These are phyloP conservation scores for Bellardia pandia DNA, from an alignment of 2,888 invertebrate genomes.

Conservation along the genomic window DNA sequence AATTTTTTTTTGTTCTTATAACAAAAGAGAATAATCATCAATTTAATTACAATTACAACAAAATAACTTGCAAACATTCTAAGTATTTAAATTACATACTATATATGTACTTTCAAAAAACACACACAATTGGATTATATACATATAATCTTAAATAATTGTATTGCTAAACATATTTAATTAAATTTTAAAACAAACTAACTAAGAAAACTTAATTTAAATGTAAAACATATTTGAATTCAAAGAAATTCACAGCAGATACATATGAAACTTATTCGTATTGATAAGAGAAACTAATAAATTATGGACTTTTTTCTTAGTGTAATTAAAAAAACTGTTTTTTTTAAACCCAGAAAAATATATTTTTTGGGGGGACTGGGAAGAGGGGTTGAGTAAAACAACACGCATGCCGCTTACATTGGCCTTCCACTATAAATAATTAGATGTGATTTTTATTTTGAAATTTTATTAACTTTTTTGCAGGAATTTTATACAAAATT, in stretches of 20 bases:
- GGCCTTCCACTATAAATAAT: too few relatives aligned
- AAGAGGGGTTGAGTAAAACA: too few relatives aligned
- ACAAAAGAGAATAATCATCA: slow-evolving; percentile 39
- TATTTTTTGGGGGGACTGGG: not conserved
- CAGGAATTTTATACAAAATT: too few relatives aligned
- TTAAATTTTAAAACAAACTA: not conserved
- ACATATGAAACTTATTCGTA: not conserved
- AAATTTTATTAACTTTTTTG: too few relatives aligned
- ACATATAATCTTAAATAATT: not conserved
- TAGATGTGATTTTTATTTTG: too few relatives aligned
- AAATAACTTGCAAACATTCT: slow-evolving; percentile 30
- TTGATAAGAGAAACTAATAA: not conserved
- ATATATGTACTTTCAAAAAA: not conserved
- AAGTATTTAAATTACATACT: slow-evolving; percentile 14
- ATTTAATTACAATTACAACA: slow-evolving; percentile 5
- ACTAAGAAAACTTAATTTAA: not conserved
- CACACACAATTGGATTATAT: slow-evolving; percentile 11
- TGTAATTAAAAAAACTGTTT: slow-evolving; percentile 5
- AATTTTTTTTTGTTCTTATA: not conserved
- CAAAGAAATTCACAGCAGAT: slow-evolving; percentile 10
- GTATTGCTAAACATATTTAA: not conserved
- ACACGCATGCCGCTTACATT: too few relatives aligned
- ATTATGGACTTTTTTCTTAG: slow-evolving; percentile 4
- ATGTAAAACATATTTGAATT: slow-evolving; percentile 49
- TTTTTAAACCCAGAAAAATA: not conserved